phyloP scores from a whole-genome alignment of 2,888 invertebrate species.

The Tipula unca region DNA sequence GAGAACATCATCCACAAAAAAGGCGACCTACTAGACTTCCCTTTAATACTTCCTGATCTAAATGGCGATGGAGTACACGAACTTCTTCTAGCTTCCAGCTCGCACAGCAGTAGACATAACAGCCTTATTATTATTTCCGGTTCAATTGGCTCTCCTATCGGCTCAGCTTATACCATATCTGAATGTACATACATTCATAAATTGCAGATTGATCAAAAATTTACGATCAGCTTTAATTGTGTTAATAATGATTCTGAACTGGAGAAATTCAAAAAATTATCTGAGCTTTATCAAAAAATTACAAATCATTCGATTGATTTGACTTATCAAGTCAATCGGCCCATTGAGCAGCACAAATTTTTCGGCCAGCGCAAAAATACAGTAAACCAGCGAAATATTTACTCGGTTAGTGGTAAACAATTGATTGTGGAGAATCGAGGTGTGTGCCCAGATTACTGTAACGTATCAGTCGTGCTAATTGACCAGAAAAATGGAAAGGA shows the following conservation, averaged over 20 bases:
- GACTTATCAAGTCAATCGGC: constrained; percentile 37
- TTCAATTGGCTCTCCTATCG: constrained; percentile 55
- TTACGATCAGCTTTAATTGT: constrained; percentile 48
- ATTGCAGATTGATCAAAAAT: constrained; percentile 47
- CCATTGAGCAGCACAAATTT: constrained; percentile 45
- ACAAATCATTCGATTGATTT: constrained; percentile 36
- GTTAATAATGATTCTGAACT: constrained; percentile 51
- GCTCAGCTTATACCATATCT: constrained; percentile 50
- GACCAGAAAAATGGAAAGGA: constrained; percentile 48
- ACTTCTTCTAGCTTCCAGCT: constrained; percentile 52
- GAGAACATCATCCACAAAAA: constrained; percentile 44
- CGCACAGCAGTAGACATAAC: constrained; percentile 48
- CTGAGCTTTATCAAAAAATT: constrained; percentile 40
- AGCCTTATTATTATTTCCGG: constrained; percentile 62
- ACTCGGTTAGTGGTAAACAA: constrained; percentile 52
- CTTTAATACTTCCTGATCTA: constrained; percentile 61
- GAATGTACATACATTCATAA: constrained; percentile 52
- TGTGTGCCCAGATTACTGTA: constrained; percentile 59
- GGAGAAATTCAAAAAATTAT: constrained; percentile 42
- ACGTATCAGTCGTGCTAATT: constrained; percentile 51
- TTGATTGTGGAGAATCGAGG: constrained; percentile 64
- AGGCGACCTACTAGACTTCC: constrained; percentile 56
- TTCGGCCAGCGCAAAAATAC: constrained; percentile 50
- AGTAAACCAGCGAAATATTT: constrained; percentile 49
- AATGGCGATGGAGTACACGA: constrained; percentile 64